Base-by-base conservation (phyloP, 2,113 vertebrate species). In the Hiodon alosoides region DNA sequence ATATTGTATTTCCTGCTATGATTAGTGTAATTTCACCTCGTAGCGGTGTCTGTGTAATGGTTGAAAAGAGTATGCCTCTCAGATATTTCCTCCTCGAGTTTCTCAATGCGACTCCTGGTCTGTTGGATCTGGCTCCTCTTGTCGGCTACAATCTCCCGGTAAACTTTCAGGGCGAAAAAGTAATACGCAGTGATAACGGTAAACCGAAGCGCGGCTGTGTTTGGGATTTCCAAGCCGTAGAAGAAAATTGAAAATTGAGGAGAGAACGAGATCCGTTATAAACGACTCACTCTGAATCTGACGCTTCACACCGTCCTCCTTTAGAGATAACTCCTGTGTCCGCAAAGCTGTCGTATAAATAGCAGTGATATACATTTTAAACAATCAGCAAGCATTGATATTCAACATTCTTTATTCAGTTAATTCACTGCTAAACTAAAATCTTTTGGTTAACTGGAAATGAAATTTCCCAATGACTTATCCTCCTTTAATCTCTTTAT, bases 271-370 rank as follows among this genome's bases (percentile, higher is more conserved):
- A 58, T 31, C 47, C 31, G 58, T 48, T 55, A 59, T 9, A 7
- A 53, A 65, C 14, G 7, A 72, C 79, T 74, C 64, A 89, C 90
- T 83, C 86, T 86, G 71, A 78, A 88, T 82, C 76, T 87, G 84
- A 54, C 84, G 80, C 31, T 80, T 69, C 10, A 86, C 10, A 67
- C 81, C 84, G 74, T 87, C 83, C 73, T 86, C 91, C 80, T 83
- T 88, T 50, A 81, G 82, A 55, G 74, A 72, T 76, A 89, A 83
- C 60, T 88, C 84, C 57, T 82, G 82, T n/a, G 69, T 85, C 76
- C 89, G 79, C 74, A 89, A 75, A 77, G 79, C 91, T 92, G 46
- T 48, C 7, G 57, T 48, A n/a, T 8, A 65, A 61, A 69, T 5
- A 6, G 14, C 11, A 55, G 14, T 54, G 6, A 69, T n/a, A 48